These are phyloP conservation scores for Brachionus rotundiformis DNA, from an alignment of 1,140 invertebrate genomes.

Conservation along the genomic window DNA sequence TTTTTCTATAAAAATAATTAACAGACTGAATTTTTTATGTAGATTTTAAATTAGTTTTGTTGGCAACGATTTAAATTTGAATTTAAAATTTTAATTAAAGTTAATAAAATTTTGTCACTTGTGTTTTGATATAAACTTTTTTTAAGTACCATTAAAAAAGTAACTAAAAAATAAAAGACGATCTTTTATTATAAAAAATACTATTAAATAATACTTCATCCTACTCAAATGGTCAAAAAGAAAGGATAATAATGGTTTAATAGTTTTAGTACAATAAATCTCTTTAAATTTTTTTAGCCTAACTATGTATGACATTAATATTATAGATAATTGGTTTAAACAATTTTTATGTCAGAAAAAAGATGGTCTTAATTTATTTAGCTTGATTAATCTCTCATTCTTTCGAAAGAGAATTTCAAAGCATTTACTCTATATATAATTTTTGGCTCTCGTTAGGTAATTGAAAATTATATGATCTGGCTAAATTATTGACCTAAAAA, in stretches of 20 bases:
- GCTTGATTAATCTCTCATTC: background rate
- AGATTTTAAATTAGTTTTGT: background rate
- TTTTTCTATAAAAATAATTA: background rate
- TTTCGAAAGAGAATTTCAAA: background rate
- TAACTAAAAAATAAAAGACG: no score
- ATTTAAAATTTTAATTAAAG: constrained; percentile 8
- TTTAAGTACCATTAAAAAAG: background rate
- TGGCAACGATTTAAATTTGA: background rate
- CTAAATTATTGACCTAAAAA: background rate
- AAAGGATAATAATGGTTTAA: no score
- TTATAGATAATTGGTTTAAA: constrained; percentile 3
- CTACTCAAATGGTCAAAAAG: no score
- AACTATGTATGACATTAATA: background rate
- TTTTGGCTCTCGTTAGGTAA: background rate
- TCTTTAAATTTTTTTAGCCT: no score
- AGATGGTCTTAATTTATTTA: background rate
- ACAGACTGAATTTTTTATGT: background rate
- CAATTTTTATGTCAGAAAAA: no score
- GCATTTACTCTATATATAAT: background rate
- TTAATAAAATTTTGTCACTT: constrained; percentile 10
- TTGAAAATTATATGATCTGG: background rate
- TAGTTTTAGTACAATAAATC: no score
- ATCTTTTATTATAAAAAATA: background rate
- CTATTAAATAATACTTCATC: no score
- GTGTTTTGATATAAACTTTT: background rate